Percentiles rank a stretch among this genome's conserved stretches.
Evolutionary conservation across 2,797 vertebrate species (phyloP).

Genomic region (Dromococcyx pavoninus): DNA sequence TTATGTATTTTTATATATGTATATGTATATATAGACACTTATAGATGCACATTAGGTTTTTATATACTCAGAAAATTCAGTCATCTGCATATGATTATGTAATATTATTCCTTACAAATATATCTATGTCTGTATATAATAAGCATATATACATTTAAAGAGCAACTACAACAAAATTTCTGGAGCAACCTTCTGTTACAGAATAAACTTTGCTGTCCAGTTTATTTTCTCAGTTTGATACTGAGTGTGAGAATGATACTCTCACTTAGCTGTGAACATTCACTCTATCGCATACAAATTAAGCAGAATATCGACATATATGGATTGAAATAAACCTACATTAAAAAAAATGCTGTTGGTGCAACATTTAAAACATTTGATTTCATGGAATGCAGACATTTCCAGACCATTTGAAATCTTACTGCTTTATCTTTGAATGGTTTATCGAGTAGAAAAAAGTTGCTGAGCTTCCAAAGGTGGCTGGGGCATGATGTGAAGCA

Average conservation of each 20-base stretch:
- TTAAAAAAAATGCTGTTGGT: neutral
- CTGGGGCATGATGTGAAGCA: neutral
- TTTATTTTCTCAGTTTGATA: neutral
- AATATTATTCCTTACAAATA: neutral
- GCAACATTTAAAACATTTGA: neutral
- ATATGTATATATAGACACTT: neutral
- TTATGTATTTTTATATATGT: neutral
- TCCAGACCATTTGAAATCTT: conserved; percentile 7
- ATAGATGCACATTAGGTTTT: neutral
- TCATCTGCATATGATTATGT: neutral
- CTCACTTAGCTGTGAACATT: neutral
- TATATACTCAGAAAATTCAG: neutral
- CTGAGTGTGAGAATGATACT: neutral
- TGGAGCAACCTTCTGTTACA: neutral
- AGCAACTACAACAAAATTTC: neutral
- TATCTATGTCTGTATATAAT: neutral
- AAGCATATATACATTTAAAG: neutral
- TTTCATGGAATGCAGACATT: neutral
- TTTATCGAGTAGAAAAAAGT: neutral
- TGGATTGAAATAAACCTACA: neutral
- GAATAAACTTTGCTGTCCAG: neutral
- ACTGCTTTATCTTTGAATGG: neutral
- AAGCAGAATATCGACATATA: neutral
- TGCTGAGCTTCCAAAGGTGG: neutral
- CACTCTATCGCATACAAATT: neutral